Base-by-base conservation (phyloP, 2,797 vertebrate genomes). In the Chloroceryle inda region DNA sequence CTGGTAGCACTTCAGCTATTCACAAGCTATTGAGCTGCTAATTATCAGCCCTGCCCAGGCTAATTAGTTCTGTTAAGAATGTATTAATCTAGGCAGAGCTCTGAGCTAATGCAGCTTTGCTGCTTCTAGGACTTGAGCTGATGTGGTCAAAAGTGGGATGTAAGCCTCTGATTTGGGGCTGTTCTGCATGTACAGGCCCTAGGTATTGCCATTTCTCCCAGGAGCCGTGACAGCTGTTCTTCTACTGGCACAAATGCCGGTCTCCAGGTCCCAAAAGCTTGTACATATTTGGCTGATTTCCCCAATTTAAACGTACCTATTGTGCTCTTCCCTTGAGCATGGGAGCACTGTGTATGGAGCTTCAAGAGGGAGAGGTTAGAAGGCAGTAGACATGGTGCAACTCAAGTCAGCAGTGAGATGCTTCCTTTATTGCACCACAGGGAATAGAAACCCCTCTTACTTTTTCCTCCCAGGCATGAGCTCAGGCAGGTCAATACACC, bases 21-120 rank as follows among this genome's bases (percentile, higher is more conserved):
- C 62, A 59, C 66, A 73, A 90, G 59, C 85, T 95, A 95, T 92
- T 92, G 74, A 93, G 61, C 75, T 93, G 86, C 64, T 96, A 96
- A 96, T 94, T 94, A 89, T 71, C 18, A 10, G 26, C 68, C 74
- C 67, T 83, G 37, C 81, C 71, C 37, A 26, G 69, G 80, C 84
- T 96, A 96, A 93, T 96, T 97, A 92, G 40, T 85, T 95, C 67
- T 93, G 59, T 92, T 75, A 68, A 73, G 85, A 69, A 23, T 62
- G 7, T 66, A 56, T 92, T 86, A 81, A 75, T 79, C 44, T 79
- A 69, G 64, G 33, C 42, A 84, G 79, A 83, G 26, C 33, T 82
- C 47, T 94, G 55, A 76, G 59, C 29, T 88, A 78, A 50, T 75
- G 73, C 26, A 73, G 76, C 47, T 82, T 84, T 93, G n/a, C 61